These are phyloP conservation scores for Spodoptera littoralis DNA, from an alignment of 2,888 invertebrate species.

Conservation along the genomic window DNA sequence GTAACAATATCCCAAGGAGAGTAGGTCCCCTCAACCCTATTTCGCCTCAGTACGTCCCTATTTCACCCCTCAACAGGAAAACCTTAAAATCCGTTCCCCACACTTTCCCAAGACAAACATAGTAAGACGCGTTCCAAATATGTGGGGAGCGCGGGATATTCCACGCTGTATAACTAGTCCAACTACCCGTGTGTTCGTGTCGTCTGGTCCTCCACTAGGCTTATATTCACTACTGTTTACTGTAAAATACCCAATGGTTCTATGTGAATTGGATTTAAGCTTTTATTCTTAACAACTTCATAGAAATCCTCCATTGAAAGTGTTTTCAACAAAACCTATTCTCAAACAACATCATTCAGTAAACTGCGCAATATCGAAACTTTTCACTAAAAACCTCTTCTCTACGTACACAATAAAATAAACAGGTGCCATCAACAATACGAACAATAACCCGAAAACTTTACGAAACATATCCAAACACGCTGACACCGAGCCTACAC, in stretches of 20 bases:
- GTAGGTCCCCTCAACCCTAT: slow-evolving; percentile 19
- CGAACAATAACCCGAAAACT: slow-evolving; percentile 49
- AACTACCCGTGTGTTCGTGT: no score
- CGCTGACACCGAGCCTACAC: slow-evolving; percentile 63
- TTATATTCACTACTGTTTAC: no score
- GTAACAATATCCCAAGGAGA: slow-evolving; percentile 28
- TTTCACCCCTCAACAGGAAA: slow-evolving; percentile 32
- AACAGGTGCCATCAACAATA: slow-evolving; percentile 53
- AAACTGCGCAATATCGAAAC: slow-evolving; percentile 13
- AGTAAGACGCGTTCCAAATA: slow-evolving; percentile 44
- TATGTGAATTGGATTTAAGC: no score
- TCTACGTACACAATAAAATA: slow-evolving; percentile 27
- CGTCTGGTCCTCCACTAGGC: no score
- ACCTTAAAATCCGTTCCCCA: slow-evolving; percentile 55
- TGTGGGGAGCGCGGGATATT: slow-evolving; percentile 35
- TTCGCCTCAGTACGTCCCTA: background rate
- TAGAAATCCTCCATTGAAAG: slow-evolving; percentile 9
- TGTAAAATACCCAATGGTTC: no score
- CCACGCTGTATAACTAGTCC: no score
- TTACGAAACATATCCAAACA: slow-evolving; percentile 65
- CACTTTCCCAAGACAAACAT: slow-evolving; percentile 56
- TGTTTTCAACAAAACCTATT: slow-evolving; percentile 1
- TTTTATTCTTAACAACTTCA: background rate
- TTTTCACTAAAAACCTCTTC: slow-evolving; percentile 19
- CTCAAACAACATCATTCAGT: slow-evolving; percentile 11